These are phyloP conservation scores for Pogonomyrmex californicus DNA, from an alignment of 1,140 invertebrate species.

Conservation along the genomic window DNA sequence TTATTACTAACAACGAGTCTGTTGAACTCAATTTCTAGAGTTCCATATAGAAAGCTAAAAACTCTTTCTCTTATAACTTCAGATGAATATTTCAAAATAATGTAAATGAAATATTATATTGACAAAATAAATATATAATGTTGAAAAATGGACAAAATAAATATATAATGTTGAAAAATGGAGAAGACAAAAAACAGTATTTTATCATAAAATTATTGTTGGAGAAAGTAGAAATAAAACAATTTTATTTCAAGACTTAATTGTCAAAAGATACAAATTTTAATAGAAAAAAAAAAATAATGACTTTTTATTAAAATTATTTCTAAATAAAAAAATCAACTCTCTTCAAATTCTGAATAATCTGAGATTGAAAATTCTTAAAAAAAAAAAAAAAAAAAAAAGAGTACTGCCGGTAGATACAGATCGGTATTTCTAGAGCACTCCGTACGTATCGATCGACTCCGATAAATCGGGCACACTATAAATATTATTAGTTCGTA, in stretches of 20 bases:
- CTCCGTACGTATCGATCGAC: not conserved
- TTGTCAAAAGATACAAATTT: not conserved
- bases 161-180: too few relatives aligned
- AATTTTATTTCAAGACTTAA: not conserved
- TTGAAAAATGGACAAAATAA: not conserved
- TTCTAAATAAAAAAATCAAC: not conserved
- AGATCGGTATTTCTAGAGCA: not conserved
- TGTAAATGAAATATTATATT: not conserved
- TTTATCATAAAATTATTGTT: not conserved
- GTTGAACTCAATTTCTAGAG: not conserved
- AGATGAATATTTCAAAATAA: not conserved
- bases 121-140: slow-evolving; percentile 1
- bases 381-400: not conserved
- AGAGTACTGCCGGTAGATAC: not conserved
- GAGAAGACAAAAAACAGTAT: not conserved
- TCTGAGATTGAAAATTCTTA: not conserved
- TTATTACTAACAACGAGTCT: not conserved
- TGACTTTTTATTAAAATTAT: not conserved
- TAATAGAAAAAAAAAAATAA: not conserved
- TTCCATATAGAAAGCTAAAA: not conserved
- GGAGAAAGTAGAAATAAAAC: not conserved
- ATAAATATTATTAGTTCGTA: not conserved
- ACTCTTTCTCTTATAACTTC: not conserved
- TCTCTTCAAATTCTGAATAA: not conserved
- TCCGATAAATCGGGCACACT: slow-evolving; percentile 3